Percentiles rank a stretch among this genome's conserved stretches.
These are phyloP conservation scores for Ptychadena robeensis DNA, from an alignment of 2,797 vertebrate species.

Conservation along the genomic window DNA sequence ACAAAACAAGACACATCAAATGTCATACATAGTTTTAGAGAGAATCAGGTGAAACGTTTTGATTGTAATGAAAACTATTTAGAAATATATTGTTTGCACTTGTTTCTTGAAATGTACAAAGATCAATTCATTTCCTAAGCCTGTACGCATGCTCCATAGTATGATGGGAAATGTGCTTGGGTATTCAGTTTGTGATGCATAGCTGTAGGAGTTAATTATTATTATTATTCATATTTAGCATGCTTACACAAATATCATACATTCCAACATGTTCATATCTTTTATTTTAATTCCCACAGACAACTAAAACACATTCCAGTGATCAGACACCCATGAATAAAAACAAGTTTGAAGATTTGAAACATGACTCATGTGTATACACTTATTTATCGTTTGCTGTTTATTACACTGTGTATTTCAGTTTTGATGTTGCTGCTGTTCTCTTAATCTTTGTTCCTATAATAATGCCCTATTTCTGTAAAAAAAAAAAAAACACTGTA, in stretches of 20 bases:
- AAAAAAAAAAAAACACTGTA: not conserved
- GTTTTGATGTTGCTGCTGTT: not conserved
- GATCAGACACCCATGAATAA: not conserved
- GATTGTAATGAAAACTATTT: too few species aligned
- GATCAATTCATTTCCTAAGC: too few species aligned
- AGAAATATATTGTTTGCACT: too few species aligned
- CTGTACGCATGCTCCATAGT: too few species aligned
- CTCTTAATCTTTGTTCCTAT: too few species aligned
- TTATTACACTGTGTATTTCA: not conserved
- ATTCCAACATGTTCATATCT: not conserved
- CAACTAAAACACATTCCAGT: constrained; percentile 12
- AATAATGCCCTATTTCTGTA: not conserved
- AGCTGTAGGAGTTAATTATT: not conserved
- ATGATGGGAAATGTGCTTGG: too few species aligned
- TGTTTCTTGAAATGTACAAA: too few species aligned
- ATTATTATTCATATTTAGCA: not conserved
- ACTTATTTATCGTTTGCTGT: not conserved
- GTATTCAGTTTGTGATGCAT: too few species aligned
- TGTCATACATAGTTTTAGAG: too few species aligned
- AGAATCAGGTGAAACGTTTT: too few species aligned
- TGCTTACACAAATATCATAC: not conserved
- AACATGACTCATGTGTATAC: not conserved
- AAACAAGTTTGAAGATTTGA: not conserved
- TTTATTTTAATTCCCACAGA: not conserved
- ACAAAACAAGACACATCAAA: too few species aligned